phyloP scores from a whole-genome alignment of 1,140 invertebrate genomes.

The Drosophila bipectinata region DNA sequence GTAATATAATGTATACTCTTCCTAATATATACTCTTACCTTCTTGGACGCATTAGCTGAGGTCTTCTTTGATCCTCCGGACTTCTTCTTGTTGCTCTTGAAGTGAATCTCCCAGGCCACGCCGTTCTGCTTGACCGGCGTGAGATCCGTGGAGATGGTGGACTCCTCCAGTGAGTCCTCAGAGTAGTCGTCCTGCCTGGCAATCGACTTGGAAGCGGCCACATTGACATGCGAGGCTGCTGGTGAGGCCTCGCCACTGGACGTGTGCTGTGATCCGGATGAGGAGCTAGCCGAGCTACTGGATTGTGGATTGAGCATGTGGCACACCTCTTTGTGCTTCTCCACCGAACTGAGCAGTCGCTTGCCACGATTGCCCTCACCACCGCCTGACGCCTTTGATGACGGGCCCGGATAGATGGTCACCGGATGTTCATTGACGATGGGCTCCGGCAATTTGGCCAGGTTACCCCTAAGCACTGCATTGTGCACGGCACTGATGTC shows the following conservation, averaged over 20 bases:
- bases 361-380: conserved; percentile 71
- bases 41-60: conserved; percentile 32
- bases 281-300: conserved; percentile 54
- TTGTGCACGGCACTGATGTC: conserved; percentile 83
- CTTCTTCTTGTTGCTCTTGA: conserved; percentile 83
- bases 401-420: conserved; percentile 86
- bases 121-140: conserved; percentile 89
- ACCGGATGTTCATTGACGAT: conserved; percentile 86
- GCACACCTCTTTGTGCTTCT: conserved; percentile 90
- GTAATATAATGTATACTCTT: too few relatives aligned
- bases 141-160: conserved; percentile 85
- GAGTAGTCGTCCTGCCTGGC: conserved; percentile 87
- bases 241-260: conserved; percentile 68
- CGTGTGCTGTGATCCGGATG: conserved; percentile 57
- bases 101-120: conserved; percentile 92
- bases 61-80: conserved; percentile 32
- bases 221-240: conserved; percentile 59
- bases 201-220: conserved; percentile 31
- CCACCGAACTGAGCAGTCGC: conserved; percentile 88
- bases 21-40: conserved; percentile 19
- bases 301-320: conserved; percentile 84
- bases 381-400: conserved; percentile 23
- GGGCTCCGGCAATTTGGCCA: conserved; percentile 80
- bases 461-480: conserved; percentile 77
- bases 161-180: conserved; percentile 91